Evolutionary conservation across 2,888 invertebrate genomes (phyloP).

Genomic region (Drosophila rellima): DNA sequence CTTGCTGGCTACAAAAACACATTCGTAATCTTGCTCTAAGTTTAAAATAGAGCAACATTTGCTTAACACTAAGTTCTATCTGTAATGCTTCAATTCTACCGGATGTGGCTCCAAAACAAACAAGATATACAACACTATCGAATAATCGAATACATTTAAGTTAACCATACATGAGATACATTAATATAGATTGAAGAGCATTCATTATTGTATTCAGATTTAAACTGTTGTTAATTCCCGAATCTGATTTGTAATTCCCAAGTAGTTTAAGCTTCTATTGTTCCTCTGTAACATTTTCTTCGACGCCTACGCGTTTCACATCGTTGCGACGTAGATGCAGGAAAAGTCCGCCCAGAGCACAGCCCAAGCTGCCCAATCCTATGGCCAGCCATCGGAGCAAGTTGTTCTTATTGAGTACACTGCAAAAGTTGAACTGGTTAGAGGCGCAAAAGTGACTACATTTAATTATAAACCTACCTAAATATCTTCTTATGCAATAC

Average conservation of each 20-base stretch:
- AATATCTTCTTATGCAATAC: slow-evolving; percentile 67
- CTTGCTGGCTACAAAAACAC: slow-evolving; percentile 8
- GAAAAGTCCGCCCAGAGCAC: slow-evolving; percentile 43
- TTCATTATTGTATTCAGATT: not conserved
- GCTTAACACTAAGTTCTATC: slow-evolving; percentile 28
- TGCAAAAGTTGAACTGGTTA: slow-evolving; percentile 12
- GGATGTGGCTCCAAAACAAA: not conserved
- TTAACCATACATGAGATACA: slow-evolving; percentile 8
- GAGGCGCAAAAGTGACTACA: not conserved
- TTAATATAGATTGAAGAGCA: slow-evolving; percentile 8
- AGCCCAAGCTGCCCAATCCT: slow-evolving; percentile 56
- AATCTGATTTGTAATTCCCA: not conserved
- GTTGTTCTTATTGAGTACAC: slow-evolving; percentile 62
- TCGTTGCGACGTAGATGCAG: slow-evolving; percentile 34
- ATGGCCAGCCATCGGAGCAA: slow-evolving; percentile 62
- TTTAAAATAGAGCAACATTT: slow-evolving; percentile 13
- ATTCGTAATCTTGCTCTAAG: slow-evolving; percentile 34
- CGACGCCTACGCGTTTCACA: slow-evolving; percentile 40
- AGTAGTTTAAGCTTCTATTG: not conserved
- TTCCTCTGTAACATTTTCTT: not conserved
- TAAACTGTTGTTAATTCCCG: too few species aligned
- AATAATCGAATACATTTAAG: slow-evolving; percentile 31
- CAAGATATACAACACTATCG: slow-evolving; percentile 8
- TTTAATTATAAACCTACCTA: slow-evolving; percentile 32
- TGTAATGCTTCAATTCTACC: slow-evolving; percentile 20